Base-by-base conservation (phyloP, 2,113 vertebrate genomes). In the Laticauda laticaudata region DNA sequence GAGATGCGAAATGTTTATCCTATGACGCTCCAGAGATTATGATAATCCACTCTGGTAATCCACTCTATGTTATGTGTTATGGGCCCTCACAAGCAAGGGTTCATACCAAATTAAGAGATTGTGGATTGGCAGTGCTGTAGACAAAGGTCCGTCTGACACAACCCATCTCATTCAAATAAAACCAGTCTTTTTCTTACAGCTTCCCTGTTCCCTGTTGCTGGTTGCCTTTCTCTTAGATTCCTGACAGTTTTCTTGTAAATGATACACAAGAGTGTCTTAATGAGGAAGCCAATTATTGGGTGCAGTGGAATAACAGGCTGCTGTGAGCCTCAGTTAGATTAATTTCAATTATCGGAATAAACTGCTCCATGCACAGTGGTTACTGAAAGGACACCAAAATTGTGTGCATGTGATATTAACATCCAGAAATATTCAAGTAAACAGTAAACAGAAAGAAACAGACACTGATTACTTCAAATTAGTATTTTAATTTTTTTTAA, bases 201-300 rank as follows among this genome's bases (percentile, higher is more conserved):
- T 94, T 91, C 57, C 1, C 2, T 75, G 56, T 43, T 86, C 57
- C 1, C 2, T 75, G 56, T 43, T 86, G 91, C 91, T 95, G 88
- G 91, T 87, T 20, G 91, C 64, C 59, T 75, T 64, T 75, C 0
- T 0, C 7, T 61, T 89, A 93, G 87, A 87, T 21, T 89, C 29
- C 15, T 54, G 57, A 61, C 87, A 90, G 51, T 0, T 0, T 90
- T 56, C 0, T 0, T 90, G 26, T 55, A 54, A 54, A 48, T 89
- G 48, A 75, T 86, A 26, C 14, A 12, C 94, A 88, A 59, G 43
- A 92, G 90, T 86, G 88, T 90, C 24, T 94, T 93, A 92, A 23
- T 0, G 0, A 90, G 91, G 86, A 75, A 86, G 92, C 89, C 53
- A 8, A 39, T 1, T 53, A 91, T 88, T 92, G 91, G 12, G 55